phyloP scores from a whole-genome alignment of 2,113 vertebrate species.

The Microcebus tavaratra region DNA sequence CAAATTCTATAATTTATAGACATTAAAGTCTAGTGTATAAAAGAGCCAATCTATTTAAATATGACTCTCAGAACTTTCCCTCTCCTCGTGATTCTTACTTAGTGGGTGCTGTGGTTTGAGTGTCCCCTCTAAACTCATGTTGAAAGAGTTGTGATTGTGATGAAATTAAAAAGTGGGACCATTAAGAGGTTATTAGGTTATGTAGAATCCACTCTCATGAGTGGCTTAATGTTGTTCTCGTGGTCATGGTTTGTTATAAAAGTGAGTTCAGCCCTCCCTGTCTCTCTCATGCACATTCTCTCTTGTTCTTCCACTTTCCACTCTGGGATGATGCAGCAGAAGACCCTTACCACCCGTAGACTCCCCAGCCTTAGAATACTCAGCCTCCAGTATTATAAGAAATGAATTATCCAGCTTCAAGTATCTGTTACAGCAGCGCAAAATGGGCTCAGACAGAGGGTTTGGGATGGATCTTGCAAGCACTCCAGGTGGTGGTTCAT shows the following conservation, averaged over 20 bases:
- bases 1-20: neutral
- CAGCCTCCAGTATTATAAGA: neutral
- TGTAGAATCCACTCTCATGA: neutral
- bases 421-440: neutral
- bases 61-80: neutral
- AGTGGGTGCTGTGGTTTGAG: neutral
- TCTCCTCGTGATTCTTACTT: neutral
- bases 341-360: neutral
- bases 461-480: neutral
- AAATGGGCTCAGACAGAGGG: neutral
- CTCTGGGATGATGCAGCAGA: neutral
- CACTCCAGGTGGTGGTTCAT: neutral
- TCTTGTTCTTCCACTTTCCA: neutral
- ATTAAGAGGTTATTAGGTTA: neutral
- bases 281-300: neutral
- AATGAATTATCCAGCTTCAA: neutral
- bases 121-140: neutral
- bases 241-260: neutral
- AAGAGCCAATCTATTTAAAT: neutral
- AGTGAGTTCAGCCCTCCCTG: neutral
- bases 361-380: neutral
- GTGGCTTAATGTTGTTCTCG: neutral
- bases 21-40: neutral
- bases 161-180: neutral
- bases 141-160: neutral